Evolutionary conservation across 2,797 vertebrate species (phyloP), one percentile per base, ranked within the genome.

Genomic region (Hoplostethus atlanticus): DNA sequence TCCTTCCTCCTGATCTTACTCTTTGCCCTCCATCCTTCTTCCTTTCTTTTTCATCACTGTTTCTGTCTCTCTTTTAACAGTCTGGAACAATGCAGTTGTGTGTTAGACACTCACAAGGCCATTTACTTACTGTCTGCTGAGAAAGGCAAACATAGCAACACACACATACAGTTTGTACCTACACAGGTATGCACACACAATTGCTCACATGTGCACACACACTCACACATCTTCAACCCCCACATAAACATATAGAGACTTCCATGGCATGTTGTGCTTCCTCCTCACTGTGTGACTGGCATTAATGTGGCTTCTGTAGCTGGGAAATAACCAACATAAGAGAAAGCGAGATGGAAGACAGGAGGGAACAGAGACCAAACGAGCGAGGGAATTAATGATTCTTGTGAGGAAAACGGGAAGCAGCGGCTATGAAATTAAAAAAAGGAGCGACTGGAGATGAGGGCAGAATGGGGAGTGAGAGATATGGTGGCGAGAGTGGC

Each of bases 271-370:
- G 42, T 12, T 34, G 42, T 25, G 11, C 13, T 48, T 47, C 61
- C 28, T 62, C 34, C 55, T 55, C n/a, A 3, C 53, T 8, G 12
- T 76, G 84, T 69, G 68, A 82, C 79, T 13, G 1, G 63, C 55
- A 65, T 68, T 84, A 76, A 87, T 82, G 71, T 79, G 64, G 16
- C 51, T 4, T 48, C 50, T 64, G 3, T 3, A 51, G 63, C 67
- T 30, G 7, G 9, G 42, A 79, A 38, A 61, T 53, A 17, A 44
- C 50, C 38, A 25, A 73, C 64, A 69, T 65, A 56, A 73, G 64
- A 76, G 70, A 64, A 68, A 64, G 70, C 28, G 5, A 65, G 25
- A 66, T 42, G 70, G 80, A 64, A 56, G n/a, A 40, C 60, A 59
- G 17, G 31, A 67, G 42, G n/a, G 9, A 48, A n/a, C 12, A 21